Conservation (phyloP, 2,888 invertebrate genomes). For the Danaus chrysippus region DNA sequence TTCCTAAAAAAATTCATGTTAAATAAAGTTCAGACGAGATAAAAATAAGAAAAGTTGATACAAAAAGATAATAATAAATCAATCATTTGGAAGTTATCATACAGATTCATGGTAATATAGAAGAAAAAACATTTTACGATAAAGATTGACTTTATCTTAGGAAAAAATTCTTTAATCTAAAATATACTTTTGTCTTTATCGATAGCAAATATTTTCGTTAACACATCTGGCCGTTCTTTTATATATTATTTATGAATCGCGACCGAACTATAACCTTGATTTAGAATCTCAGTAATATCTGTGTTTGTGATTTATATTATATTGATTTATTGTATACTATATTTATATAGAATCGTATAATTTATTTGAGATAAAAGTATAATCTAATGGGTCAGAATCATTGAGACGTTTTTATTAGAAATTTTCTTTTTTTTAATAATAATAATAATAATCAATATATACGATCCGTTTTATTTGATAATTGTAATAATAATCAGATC, state of each 20-base stretch:
- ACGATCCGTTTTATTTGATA: slow-evolving; percentile 22
- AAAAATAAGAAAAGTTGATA: background rate
- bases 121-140: slow-evolving; percentile 13
- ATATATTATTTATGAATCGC: slow-evolving; percentile 55
- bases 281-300: slow-evolving; percentile 40
- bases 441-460: slow-evolving; percentile 12
- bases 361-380: background rate
- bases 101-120: slow-evolving; percentile 1
- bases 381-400: background rate
- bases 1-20: slow-evolving; percentile 36
- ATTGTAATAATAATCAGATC: slow-evolving; percentile 37
- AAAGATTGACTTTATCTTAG: slow-evolving; percentile 35
- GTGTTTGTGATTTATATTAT: slow-evolving; percentile 35
- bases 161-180: slow-evolving; percentile 48
- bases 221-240: slow-evolving; percentile 46
- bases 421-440: slow-evolving; percentile 13
- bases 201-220: slow-evolving; percentile 39
- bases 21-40: background rate
- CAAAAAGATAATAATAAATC: slow-evolving; percentile 8
- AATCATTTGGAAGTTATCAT: slow-evolving; percentile 13
- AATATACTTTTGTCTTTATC: slow-evolving; percentile 42
- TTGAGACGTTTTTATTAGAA: slow-evolving; percentile 9
- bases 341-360: slow-evolving; percentile 4
- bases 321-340: slow-evolving; percentile 23
- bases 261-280: slow-evolving; percentile 46